phyloP scores from a whole-genome alignment of 2,113 vertebrate species.

The Tauraco erythrolophus region DNA sequence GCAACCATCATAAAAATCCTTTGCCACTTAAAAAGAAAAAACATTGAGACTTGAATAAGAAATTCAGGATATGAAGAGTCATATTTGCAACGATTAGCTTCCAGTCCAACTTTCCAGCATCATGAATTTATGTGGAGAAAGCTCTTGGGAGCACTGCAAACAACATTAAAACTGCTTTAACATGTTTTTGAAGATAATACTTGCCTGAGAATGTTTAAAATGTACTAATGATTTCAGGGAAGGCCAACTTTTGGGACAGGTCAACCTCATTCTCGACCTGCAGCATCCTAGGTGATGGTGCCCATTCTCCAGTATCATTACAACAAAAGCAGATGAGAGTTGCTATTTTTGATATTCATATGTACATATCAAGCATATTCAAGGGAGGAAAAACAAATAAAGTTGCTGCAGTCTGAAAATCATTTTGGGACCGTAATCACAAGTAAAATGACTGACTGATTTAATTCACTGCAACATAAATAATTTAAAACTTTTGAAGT shows the following conservation, averaged over 20 bases:
- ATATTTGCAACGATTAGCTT: not conserved
- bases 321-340: not conserved
- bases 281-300: not conserved
- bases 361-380: not conserved
- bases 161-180: not conserved
- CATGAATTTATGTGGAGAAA: not conserved
- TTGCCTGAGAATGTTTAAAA: not conserved
- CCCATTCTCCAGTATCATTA: not conserved
- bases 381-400: not conserved
- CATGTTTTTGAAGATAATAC: not conserved
- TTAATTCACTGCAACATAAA: not conserved
- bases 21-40: not conserved
- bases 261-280: not conserved
- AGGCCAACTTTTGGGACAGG: fast-evolving
- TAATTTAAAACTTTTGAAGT: not conserved
- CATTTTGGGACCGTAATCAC: not conserved
- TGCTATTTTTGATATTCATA: not conserved
- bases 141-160: not conserved
- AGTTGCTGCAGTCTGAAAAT: not conserved
- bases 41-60: not conserved
- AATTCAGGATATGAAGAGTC: not conserved
- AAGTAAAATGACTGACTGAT: not conserved
- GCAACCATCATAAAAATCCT: not conserved
- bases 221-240: not conserved
- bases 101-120: not conserved